Evolutionary conservation across 2,888 invertebrate genomes (phyloP), one percentile per base, ranked within the genome.

Genomic region (Apotomis capreana): DNA sequence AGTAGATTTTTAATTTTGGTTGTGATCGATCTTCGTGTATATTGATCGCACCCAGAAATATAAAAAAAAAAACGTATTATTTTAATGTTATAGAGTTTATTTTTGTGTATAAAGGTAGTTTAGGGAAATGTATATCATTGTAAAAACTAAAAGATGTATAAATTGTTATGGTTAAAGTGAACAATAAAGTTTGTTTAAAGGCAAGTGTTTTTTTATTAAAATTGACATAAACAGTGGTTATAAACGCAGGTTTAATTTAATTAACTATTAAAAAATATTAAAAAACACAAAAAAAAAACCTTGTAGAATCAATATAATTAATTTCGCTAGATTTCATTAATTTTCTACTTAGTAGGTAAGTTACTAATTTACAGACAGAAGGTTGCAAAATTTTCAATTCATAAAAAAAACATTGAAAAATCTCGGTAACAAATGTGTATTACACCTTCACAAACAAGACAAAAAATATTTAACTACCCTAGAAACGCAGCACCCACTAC

Each of bases 21-120:
- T 90, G 91, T 87, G 91, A 92, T 92, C 91, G 91, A 92, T 86
- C 81, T 78, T 76, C 64, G 65, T 68, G 78, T 75, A 74, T 75
- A 87, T 91, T 91, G 90, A 91, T 92, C 91, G 90, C 91, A 87
- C 85, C 90, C 91, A 87, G 84, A 90, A 85, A 81, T 72, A 72
- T 72, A 68, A 71, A 26, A 15, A 71, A 26, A 15, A 26, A 70
- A 52, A 77, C 68, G 37, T 76, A 69, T 76, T 76, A 76, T 77
- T 79, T 77, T 79, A 78, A 73, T 72, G 62, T 68, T 72, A 58
- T 71, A 49, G 49, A 70, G 57, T 67, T 70, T 68, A 67, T 62
- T 64, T 65, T 60, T 68, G 62, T 74, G 70, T 68, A 61, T 71
- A 71, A 68, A 64, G 54, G 49, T 68, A 71, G 54, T 5, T n/a